Percentiles rank a stretch among this genome's conserved stretches.
Conservation (phyloP, 2,888 invertebrate genomes). For the Apomyelois bistriatella region DNA sequence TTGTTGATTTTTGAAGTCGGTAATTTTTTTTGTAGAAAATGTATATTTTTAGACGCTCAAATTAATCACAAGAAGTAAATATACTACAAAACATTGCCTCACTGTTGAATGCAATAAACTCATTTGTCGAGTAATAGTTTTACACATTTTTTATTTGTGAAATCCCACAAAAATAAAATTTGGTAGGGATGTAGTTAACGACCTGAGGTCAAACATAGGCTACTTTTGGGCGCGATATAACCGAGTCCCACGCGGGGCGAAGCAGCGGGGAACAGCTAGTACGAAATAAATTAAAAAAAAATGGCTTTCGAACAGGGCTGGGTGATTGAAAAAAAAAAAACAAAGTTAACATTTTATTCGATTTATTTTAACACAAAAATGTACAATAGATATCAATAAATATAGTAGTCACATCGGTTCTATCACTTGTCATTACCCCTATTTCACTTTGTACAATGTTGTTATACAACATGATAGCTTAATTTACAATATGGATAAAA, state of each 20-base stretch:
- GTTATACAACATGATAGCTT: constrained; percentile 56
- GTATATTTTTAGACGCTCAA: constrained; percentile 7
- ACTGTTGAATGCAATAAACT: constrained; percentile 6
- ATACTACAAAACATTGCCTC: background rate
- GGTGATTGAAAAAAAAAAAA: constrained; percentile 12
- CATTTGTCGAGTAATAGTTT: background rate
- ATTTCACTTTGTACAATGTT: constrained; percentile 65
- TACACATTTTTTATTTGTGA: background rate
- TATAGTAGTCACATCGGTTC: constrained; percentile 69
- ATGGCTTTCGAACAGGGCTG: too few species aligned
- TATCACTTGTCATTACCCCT: constrained; percentile 63
- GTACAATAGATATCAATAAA: constrained; percentile 73
- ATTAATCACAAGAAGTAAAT: constrained; percentile 4
- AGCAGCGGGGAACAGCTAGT: too few species aligned
- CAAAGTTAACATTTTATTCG: constrained; percentile 39
- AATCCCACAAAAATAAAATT: too few species aligned
- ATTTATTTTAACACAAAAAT: constrained; percentile 78
- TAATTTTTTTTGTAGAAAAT: constrained; percentile 2
- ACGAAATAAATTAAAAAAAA: too few species aligned
- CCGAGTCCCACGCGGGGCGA: too few species aligned
- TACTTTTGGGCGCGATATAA: too few species aligned
- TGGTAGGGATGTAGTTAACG: too few species aligned
- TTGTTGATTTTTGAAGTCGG: background rate
- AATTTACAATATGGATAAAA: constrained; percentile 21
- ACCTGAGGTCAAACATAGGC: too few species aligned